phyloP scores from a whole-genome alignment of 1,140 invertebrate species.

The Lasioglossum albipes region DNA sequence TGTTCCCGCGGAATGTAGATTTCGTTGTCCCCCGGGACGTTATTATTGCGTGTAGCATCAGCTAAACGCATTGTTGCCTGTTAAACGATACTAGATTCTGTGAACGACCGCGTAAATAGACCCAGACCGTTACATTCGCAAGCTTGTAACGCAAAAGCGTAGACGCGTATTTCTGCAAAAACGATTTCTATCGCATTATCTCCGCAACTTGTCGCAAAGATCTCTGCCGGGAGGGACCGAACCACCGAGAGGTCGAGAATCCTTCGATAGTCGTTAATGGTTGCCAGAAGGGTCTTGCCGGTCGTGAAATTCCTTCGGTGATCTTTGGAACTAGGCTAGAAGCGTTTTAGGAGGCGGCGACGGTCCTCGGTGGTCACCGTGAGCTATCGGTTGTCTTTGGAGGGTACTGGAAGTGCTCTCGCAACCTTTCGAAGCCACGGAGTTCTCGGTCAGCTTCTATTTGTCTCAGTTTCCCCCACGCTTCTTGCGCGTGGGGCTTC shows the following conservation, averaged over 20 bases:
- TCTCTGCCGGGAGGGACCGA: too few species aligned
- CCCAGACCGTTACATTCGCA: neutral
- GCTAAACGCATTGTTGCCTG: conserved; percentile 38
- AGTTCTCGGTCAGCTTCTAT: neutral
- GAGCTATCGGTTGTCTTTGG: neutral
- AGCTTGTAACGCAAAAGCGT: too few species aligned
- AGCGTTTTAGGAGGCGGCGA: neutral
- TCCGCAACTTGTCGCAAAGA: too few species aligned
- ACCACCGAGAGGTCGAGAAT: too few species aligned
- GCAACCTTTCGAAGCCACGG: neutral
- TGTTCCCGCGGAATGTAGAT: conserved; percentile 44
- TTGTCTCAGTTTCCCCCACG: neutral
- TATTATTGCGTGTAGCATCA: conserved; percentile 43
- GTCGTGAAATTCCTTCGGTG: neutral
- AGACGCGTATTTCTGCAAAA: too few species aligned
- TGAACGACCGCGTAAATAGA: conserved; percentile 12
- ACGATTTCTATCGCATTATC: too few species aligned
- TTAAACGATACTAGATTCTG: conserved; percentile 33
- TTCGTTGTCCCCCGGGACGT: conserved; percentile 32
- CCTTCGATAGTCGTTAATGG: neutral
- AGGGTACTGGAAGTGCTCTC: neutral
- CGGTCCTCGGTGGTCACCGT: neutral
- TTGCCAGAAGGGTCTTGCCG: neutral
- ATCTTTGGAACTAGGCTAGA: neutral
- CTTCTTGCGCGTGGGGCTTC: too few species aligned